Percentiles rank a stretch among this genome's conserved stretches.
Evolutionary conservation across 1,140 invertebrate genomes (phyloP).

Genomic region (Venustaconcha ellipsiformis): DNA sequence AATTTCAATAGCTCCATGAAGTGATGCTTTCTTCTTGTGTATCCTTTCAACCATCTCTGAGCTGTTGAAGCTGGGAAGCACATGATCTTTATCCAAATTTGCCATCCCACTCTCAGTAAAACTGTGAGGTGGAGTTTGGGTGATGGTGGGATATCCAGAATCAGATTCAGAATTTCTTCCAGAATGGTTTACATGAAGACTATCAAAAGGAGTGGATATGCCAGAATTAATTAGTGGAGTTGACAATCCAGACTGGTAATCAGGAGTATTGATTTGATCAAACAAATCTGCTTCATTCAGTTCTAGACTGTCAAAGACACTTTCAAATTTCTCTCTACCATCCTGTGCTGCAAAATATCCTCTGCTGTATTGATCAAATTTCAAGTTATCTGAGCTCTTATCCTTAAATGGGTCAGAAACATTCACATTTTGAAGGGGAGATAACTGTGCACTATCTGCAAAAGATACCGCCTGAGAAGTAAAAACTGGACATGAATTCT

Average conservation of each 20-base stretch:
- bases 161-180: conserved; percentile 38
- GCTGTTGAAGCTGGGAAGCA: conserved; percentile 64
- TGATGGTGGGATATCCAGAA: conserved; percentile 42
- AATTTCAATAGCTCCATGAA: conserved; percentile 16
- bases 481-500: too few relatives aligned
- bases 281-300: conserved; percentile 28
- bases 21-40: conserved; percentile 49
- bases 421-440: too few relatives aligned
- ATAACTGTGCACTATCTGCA: too few relatives aligned
- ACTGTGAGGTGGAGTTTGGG: conserved; percentile 58
- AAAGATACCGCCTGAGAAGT: too few relatives aligned
- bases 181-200: conserved; percentile 31
- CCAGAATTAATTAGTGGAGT: conserved; percentile 21
- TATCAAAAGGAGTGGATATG: conserved; percentile 23
- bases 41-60: conserved; percentile 64
- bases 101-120: conserved; percentile 48
- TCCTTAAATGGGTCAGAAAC: too few relatives aligned
- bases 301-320: not conserved
- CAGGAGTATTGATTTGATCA: conserved; percentile 27
- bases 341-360: too few relatives aligned
- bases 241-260: conserved; percentile 19
- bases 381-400: too few relatives aligned
- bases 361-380: too few relatives aligned
- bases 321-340: too few relatives aligned
- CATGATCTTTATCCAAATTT: conserved; percentile 33